Evolutionary conservation across 2,797 vertebrate species (phyloP), one percentile per base, ranked within the genome.

Genomic region (Jordanella pulchra): DNA sequence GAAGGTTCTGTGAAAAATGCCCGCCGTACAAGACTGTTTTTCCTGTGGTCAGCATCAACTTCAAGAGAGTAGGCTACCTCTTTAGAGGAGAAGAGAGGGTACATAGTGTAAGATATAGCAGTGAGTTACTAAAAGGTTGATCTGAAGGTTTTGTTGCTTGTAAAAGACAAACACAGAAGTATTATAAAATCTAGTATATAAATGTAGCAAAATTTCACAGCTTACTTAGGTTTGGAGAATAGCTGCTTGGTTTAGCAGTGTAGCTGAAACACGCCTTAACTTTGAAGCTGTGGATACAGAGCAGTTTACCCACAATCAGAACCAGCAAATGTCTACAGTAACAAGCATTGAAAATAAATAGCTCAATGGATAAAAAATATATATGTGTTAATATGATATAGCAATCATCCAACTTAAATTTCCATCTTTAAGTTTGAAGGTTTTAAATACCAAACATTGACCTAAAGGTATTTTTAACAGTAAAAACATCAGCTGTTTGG

Each of bases 211-310:
- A 48, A 28, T 13, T 23, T 21, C 4, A 70, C n/a, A 39, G 21
- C 96, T 96, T 94, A 99, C 98, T 92, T 90, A 99, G 92, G 71
- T 21, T 81, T 71, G 96, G 95, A 83, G 92, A 88, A 87, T 97
- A 96, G 77, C 79, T 84, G 28, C 60, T 63, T 13, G 96, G 94
- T 39, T 92, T 96, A 80, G 96, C 94, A 21, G 93, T 95, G 77
- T 96, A 98, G 72, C 90, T 92, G 86, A 99, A 97, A 88, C 98
- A 99, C 1, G 92, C 94, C 69, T 94, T 74, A 51, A 98, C 92
- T 0, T 86, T 78, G 89, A 99, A 82, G 88, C 97, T 99, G 91
- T 14, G 39, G 79, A 86, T 27, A 85, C 30, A 88, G 39, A 3
- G 18, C 4, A 79, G 65, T 58, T 68, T 0, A 72, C 56, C 17